Percentiles rank a stretch among this genome's conserved stretches.
Evolutionary conservation across 2,113 vertebrate genomes (phyloP).

Genomic region (Rhagologus leucostigma): DNA sequence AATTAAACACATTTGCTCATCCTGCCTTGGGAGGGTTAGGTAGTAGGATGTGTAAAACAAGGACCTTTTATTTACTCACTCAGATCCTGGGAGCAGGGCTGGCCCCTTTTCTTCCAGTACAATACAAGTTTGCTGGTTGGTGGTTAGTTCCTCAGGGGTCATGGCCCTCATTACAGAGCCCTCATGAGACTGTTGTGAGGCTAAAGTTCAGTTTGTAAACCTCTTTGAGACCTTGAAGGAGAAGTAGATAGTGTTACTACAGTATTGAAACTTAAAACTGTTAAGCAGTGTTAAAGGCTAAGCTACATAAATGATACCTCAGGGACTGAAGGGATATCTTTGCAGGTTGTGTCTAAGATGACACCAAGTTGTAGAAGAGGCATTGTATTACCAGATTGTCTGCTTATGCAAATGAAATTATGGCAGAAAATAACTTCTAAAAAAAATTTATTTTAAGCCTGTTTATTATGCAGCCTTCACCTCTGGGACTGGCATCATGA

Average conservation of each 20-base stretch:
- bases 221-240: conserved; percentile 1
- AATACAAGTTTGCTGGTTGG: not conserved
- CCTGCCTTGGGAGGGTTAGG: not conserved
- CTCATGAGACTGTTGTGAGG: not conserved
- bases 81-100: not conserved
- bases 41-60: not conserved
- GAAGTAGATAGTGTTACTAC: not conserved
- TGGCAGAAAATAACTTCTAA: not conserved
- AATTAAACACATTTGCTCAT: not conserved
- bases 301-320: not conserved
- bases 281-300: conserved; percentile 32
- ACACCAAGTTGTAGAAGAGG: not conserved
- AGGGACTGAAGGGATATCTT: not conserved
- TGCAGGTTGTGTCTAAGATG: not conserved
- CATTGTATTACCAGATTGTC: not conserved
- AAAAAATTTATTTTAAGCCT: conserved; percentile 3
- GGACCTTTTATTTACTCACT: not conserved
- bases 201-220: conserved; percentile 18
- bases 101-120: not conserved
- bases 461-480: not conserved
- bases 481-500: not conserved
- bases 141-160: not conserved
- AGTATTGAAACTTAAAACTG: not conserved
- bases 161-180: not conserved
- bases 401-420: not conserved